Conservation (phyloP, 2,888 invertebrate species). For the Resseliella maxima region DNA sequence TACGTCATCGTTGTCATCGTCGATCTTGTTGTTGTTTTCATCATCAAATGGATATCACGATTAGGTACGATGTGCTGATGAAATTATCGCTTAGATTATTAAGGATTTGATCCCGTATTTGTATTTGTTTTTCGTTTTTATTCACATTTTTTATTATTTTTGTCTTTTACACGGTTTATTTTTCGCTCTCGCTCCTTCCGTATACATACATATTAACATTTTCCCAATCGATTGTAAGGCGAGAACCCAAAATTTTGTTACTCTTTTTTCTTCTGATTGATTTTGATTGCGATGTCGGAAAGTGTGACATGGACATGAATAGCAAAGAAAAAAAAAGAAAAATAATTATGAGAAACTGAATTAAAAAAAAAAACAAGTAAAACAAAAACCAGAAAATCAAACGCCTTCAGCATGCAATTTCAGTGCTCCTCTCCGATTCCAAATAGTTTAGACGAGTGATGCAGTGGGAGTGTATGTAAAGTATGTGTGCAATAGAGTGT, state of each 20-base stretch:
- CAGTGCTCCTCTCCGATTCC: background rate
- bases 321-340: background rate
- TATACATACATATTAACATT: too few species aligned
- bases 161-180: too few species aligned
- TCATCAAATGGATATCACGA: background rate
- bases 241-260: too few species aligned
- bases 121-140: background rate
- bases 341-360: background rate
- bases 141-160: too few species aligned
- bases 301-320: background rate
- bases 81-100: background rate
- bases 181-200: too few species aligned
- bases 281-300: too few species aligned
- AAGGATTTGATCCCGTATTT: background rate
- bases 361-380: background rate
- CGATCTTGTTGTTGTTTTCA: slow-evolving; percentile 15
- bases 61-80: slow-evolving; percentile 1
- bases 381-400: too few species aligned
- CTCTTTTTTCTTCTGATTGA: too few species aligned
- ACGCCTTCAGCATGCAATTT: background rate
- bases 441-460: slow-evolving; percentile 1
- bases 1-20: slow-evolving; percentile 40
- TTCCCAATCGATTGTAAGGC: too few species aligned
- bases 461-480: background rate
- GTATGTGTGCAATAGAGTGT: slow-evolving; percentile 33